These are phyloP conservation scores for Homarus gammarus DNA, from an alignment of 2,888 invertebrate species.

Conservation along the genomic window DNA sequence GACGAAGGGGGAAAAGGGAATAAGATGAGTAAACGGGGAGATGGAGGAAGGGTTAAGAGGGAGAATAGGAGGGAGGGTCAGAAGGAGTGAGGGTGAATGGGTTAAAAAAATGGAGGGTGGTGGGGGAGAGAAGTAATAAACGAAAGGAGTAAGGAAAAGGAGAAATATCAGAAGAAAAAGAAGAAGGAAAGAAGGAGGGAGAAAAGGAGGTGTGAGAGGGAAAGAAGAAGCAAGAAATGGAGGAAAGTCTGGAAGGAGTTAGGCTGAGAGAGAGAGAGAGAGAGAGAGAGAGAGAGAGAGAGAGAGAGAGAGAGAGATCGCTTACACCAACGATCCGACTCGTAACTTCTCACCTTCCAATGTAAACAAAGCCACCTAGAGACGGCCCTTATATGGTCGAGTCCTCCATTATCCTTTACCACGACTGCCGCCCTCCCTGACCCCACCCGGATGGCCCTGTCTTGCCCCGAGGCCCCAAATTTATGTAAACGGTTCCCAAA, in stretches of 20 bases:
- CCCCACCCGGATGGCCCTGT: background rate
- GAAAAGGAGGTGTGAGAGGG: background rate
- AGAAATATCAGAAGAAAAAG: too few relatives aligned
- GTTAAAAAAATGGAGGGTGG: too few relatives aligned
- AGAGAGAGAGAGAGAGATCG: background rate
- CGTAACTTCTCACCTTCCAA: background rate
- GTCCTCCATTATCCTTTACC: background rate
- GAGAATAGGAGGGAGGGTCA: too few relatives aligned
- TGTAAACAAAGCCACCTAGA: background rate
- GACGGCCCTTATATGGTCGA: background rate
- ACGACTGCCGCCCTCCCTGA: background rate
- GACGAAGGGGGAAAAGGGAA: too few relatives aligned
- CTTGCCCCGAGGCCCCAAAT: background rate
- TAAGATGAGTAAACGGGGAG: too few relatives aligned
- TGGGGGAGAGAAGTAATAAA: too few relatives aligned
- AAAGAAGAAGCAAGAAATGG: too few relatives aligned
- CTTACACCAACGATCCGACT: constrained; percentile 13
- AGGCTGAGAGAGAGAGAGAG: background rate
- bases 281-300: background rate
- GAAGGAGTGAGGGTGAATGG: too few relatives aligned
- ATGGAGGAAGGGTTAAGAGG: too few relatives aligned
- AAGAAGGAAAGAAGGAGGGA: too few relatives aligned
- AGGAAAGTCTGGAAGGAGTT: background rate
- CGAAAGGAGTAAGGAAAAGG: too few relatives aligned
- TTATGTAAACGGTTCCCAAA: constrained; percentile 32